Conservation (phyloP, 1,140 invertebrate genomes). For the Babylonia areolata region DNA sequence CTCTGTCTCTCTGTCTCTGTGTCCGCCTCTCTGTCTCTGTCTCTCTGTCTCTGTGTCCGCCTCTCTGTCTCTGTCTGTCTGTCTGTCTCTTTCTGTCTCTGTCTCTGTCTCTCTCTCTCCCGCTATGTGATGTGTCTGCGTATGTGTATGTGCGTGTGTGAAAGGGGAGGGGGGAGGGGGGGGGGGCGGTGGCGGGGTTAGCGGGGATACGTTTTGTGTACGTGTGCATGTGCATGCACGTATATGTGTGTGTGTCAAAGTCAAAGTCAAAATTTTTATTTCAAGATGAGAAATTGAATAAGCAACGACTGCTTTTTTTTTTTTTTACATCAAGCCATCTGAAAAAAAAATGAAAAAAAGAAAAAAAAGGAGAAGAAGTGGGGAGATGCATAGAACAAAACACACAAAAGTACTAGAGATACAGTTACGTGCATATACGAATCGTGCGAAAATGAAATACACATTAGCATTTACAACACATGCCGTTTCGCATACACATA, state of each 20-base stretch:
- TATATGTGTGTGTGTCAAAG: neutral
- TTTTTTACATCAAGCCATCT: no score
- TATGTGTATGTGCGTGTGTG: neutral
- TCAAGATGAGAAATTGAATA: no score
- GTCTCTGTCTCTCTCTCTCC: neutral
- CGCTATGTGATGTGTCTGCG: neutral
- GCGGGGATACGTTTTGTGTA: neutral
- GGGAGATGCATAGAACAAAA: no score
- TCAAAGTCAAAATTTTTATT: no score
- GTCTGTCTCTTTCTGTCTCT: neutral
- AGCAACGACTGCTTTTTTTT: no score
- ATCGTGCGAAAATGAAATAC: no score
- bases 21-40: neutral
- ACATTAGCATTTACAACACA: no score
- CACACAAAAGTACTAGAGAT: no score
- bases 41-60: neutral
- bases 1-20: neutral
- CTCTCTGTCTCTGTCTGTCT: neutral
- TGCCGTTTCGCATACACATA: no score
- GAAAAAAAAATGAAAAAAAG: no score
- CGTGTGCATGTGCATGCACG: neutral
- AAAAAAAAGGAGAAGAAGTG: no score
- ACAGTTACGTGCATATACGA: no score
- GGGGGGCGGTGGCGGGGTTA: neutral
- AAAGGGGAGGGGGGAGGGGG: neutral